These are phyloP conservation scores for Macrocentrus cingulum DNA, from an alignment of 1,140 invertebrate species.

Conservation along the genomic window DNA sequence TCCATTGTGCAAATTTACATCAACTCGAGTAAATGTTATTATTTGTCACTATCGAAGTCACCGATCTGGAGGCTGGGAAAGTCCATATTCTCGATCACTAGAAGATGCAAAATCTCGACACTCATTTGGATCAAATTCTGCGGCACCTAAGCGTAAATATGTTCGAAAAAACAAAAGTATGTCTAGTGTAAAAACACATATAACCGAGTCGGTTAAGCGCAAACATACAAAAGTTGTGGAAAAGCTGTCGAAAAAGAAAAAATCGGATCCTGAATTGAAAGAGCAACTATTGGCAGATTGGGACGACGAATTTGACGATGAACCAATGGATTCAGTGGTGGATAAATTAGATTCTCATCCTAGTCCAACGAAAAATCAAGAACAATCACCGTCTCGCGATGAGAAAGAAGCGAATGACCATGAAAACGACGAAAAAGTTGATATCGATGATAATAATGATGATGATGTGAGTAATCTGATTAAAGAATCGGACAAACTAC, in stretches of 20 bases:
- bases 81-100: slow-evolving; percentile 28
- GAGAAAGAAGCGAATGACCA: slow-evolving; percentile 25
- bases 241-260: slow-evolving; percentile 50
- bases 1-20: slow-evolving; percentile 66
- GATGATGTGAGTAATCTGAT: slow-evolving; percentile 36
- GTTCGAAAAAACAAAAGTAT: slow-evolving; percentile 46
- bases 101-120: slow-evolving; percentile 33
- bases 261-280: slow-evolving; percentile 48
- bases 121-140: slow-evolving; percentile 18
- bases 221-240: slow-evolving; percentile 44
- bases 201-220: slow-evolving; percentile 43
- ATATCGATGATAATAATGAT: slow-evolving; percentile 25
- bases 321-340: slow-evolving; percentile 30
- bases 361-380: slow-evolving; percentile 15
- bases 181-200: slow-evolving; percentile 23
- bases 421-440: slow-evolving; percentile 17
- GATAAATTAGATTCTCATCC: slow-evolving; percentile 24
- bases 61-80: slow-evolving; percentile 45
- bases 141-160: slow-evolving; percentile 57
- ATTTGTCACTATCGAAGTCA: slow-evolving; percentile 70
- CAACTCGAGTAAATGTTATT: slow-evolving; percentile 68
- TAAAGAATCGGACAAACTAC: slow-evolving; percentile 43
- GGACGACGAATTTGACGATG: slow-evolving; percentile 50
- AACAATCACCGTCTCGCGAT: background rate
- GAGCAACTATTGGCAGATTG: slow-evolving; percentile 56